Evolutionary conservation across 1,140 invertebrate species (phyloP), one percentile per base, ranked within the genome.

Genomic region (Drosophila watanabei): DNA sequence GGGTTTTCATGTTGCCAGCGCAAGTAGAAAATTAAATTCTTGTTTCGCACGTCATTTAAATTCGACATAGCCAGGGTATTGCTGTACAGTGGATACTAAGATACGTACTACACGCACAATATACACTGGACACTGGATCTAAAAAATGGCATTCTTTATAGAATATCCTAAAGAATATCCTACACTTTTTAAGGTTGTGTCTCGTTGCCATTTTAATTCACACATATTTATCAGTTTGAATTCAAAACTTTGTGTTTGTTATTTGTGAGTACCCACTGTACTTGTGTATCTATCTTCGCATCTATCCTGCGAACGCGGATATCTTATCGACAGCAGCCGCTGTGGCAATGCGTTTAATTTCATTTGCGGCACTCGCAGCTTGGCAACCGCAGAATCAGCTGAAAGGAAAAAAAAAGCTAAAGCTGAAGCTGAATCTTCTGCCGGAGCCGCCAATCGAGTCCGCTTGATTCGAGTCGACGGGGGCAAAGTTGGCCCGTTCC

Each of bases 21-120:
- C 78, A 66, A 77, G 79, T 69, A 72, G 91, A 92, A 92, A 91
- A 91, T 91, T 82, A 92, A 92, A 91, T 92, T 92, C 91, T 90
- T 88, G 76, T 91, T 92, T 92, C 80, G 87, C 87, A 84, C 91
- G 82, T 90, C 85, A 91, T 90, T 92, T 91, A 86, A 86, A 92
- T 92, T 82, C 86, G 68, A 79, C 85, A 86, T 48, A 86, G 86
- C 75, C 82, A 77, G 65, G 57, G 58, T 49, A 70, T 70, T 14
- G 48, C 62, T 14, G 30, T 33, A 69, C 64, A 71, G 64, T 56
- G 43, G 33, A 9, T 2, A n/a, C n/a, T n/a, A n/a, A n/a, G n/a
- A n/a, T n/a, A n/a, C n/a, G n/a, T n/a, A n/a, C n/a, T n/a, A n/a
- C n/a, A n/a, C n/a, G n/a, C n/a, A n/a, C n/a, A n/a, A n/a, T n/a